phyloP scores from a whole-genome alignment of 2,888 invertebrate species.

The Pachymerium ferrugineum region DNA sequence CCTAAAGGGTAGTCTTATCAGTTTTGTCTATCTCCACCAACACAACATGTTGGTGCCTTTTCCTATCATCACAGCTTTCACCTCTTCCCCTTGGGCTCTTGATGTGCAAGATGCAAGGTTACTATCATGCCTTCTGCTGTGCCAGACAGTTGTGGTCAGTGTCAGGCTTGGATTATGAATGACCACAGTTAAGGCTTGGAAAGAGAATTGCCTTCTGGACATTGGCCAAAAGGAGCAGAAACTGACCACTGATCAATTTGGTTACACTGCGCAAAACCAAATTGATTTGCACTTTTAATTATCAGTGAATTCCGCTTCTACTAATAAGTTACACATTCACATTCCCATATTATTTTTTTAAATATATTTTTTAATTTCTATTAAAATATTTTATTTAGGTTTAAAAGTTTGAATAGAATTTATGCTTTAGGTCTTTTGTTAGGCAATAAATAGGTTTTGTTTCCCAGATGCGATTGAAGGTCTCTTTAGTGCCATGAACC shows the following conservation, averaged over 20 bases:
- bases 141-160: constrained; percentile 3
- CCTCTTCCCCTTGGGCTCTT: constrained; percentile 14
- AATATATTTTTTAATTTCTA: no score
- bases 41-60: background rate
- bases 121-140: background rate
- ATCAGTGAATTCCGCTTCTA: no score
- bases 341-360: no score
- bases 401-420: background rate
- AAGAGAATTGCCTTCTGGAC: constrained; percentile 1
- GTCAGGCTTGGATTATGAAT: constrained; percentile 15
- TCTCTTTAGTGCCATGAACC: background rate
- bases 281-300: constrained; percentile 4
- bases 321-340: no score
- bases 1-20: background rate
- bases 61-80: background rate
- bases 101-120: background rate
- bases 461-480: background rate
- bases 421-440: background rate
- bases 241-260: no score
- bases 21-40: background rate
- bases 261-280: background rate
- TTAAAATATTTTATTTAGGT: background rate
- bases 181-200: background rate
- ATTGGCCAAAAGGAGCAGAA: background rate
- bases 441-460: background rate